Conservation (phyloP, 2,888 invertebrate genomes). For the Andrena haemorrhoa region DNA sequence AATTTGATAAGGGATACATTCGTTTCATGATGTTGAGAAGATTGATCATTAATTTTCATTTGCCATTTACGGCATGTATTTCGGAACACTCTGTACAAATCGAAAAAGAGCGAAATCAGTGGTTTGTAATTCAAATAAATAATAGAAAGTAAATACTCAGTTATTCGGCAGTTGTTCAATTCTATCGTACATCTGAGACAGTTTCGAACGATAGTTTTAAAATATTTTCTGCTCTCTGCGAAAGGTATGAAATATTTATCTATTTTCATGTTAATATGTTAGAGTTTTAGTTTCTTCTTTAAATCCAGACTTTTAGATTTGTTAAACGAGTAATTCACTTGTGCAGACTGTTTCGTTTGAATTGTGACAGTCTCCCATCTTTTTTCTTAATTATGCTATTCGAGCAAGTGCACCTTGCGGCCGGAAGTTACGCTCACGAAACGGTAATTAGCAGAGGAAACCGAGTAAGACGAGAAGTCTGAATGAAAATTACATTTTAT, state of each 20-base stretch:
- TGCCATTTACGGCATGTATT: neutral
- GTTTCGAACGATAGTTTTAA: too few species aligned
- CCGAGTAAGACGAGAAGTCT: constrained; percentile 44
- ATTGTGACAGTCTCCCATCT: neutral
- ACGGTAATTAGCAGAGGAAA: constrained; percentile 51
- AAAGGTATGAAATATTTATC: too few species aligned
- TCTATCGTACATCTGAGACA: too few species aligned
- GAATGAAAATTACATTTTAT: constrained; percentile 49
- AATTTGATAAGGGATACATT: neutral
- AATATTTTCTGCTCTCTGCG: too few species aligned
- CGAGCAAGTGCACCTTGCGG: constrained; percentile 12
- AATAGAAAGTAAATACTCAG: too few species aligned
- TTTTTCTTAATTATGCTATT: constrained; percentile 29
- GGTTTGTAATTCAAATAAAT: too few species aligned
- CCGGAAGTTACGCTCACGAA: constrained; percentile 51
- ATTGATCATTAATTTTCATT: too few species aligned
- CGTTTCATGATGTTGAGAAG: too few species aligned
- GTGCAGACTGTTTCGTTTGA: neutral
- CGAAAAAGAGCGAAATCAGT: too few species aligned
- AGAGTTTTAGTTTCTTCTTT: too few species aligned
- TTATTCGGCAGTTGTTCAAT: too few species aligned
- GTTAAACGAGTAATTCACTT: neutral
- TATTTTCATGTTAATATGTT: too few species aligned
- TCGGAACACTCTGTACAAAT: neutral
- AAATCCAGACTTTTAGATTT: neutral